These are phyloP conservation scores for Mus minutoides DNA, from an alignment of 2,797 vertebrate species.

Conservation along the genomic window DNA sequence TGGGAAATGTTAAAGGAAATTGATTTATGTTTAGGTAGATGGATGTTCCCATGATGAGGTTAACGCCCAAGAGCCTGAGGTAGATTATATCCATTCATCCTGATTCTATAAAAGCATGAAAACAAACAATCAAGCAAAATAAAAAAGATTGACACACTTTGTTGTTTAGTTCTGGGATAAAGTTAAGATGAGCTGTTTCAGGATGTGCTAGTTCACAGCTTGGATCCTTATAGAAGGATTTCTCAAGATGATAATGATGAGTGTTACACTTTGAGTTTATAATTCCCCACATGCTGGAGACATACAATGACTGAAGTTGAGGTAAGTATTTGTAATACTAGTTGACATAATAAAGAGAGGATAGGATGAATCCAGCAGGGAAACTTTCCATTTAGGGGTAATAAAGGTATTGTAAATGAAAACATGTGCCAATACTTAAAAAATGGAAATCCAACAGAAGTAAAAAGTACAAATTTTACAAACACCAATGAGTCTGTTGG, in stretches of 20 bases:
- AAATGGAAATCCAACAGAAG: too few species aligned
- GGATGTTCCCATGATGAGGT: too few species aligned
- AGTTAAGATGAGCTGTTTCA: background rate
- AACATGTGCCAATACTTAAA: too few species aligned
- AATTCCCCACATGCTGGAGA: too few species aligned
- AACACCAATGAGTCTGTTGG: too few species aligned
- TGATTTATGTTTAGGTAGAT: background rate
- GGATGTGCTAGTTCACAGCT: background rate
- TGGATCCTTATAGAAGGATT: background rate
- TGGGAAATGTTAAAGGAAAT: background rate
- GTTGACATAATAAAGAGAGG: too few species aligned
- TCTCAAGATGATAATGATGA: background rate
- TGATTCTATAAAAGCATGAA: background rate
- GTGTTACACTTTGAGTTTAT: background rate
- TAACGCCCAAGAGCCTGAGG: background rate
- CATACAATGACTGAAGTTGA: background rate
- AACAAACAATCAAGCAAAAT: background rate
- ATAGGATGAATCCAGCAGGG: too few species aligned
- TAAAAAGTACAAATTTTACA: too few species aligned
- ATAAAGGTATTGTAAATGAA: too few species aligned
- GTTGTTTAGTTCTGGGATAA: background rate
- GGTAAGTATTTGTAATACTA: too few species aligned
- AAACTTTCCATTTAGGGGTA: too few species aligned
- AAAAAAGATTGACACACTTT: background rate
- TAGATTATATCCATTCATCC: accelerated